Conservation (phyloP, 2,113 vertebrate genomes). For the Balaeniceps rex region DNA sequence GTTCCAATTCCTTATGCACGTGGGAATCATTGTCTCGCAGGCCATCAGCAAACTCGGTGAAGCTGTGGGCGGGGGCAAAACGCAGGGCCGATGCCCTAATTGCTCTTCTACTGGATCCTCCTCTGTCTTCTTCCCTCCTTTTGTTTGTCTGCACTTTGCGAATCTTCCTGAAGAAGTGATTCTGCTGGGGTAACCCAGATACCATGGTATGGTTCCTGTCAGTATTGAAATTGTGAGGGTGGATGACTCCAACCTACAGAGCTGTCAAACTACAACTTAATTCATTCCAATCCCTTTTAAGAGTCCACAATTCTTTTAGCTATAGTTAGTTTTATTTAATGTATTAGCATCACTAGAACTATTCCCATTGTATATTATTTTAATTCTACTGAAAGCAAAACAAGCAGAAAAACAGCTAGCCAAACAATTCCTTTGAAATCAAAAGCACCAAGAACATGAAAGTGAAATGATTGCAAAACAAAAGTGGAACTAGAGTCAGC, state of each 20-base stretch:
- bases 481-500: neutral
- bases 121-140: neutral
- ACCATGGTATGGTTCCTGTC: neutral
- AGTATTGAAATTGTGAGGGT: neutral
- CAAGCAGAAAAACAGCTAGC: neutral
- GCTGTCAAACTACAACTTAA: neutral
- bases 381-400: neutral
- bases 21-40: accelerated
- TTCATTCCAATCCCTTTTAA: neutral
- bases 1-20: accelerated
- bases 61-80: neutral
- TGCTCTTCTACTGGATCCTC: neutral
- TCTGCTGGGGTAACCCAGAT: neutral
- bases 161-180: neutral
- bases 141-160: neutral
- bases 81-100: neutral
- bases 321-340: neutral
- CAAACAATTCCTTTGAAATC: neutral
- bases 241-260: neutral
- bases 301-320: neutral
- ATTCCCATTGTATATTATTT: neutral
- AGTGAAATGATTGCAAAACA: neutral
- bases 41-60: accelerated
- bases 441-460: neutral
- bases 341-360: neutral